phyloP scores from a whole-genome alignment of 1,140 invertebrate species.

The Drosophila ohnishii region DNA sequence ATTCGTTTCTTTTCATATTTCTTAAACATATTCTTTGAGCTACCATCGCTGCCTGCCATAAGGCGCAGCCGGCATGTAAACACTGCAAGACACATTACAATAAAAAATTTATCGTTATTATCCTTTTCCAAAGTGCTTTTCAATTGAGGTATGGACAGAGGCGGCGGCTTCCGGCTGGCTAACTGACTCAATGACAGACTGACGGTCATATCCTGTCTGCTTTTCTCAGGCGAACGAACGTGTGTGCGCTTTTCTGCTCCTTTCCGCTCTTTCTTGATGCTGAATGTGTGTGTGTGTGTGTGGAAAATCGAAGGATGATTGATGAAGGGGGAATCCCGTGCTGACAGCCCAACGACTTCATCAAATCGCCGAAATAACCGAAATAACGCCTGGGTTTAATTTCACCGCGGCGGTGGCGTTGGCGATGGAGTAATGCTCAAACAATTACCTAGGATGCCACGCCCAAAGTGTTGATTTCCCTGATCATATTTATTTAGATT shows the following conservation, averaged over 20 bases:
- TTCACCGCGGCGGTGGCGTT: constrained; percentile 10
- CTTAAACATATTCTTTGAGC: neutral
- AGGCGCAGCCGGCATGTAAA: constrained; percentile 70
- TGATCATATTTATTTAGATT: constrained; percentile 75
- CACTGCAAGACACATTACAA: constrained; percentile 78
- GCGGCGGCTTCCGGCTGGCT: constrained; percentile 32
- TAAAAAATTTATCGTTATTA: constrained; percentile 81
- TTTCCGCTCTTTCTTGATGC: constrained; percentile 18
- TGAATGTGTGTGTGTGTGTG: constrained; percentile 1
- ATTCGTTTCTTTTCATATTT: too few relatives aligned
- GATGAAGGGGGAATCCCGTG: constrained; percentile 52
- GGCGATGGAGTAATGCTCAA: constrained; percentile 28
- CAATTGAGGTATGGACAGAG: constrained; percentile 72
- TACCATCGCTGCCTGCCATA: constrained; percentile 40
- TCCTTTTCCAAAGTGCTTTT: constrained; percentile 75
- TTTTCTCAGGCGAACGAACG: neutral
- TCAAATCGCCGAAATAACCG: constrained; percentile 49
- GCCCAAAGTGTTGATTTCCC: constrained; percentile 68
- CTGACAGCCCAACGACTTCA: constrained; percentile 68
- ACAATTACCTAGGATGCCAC: constrained; percentile 44
- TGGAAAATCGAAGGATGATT: constrained; percentile 57
- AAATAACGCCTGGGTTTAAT: constrained; percentile 47
- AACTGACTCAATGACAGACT: constrained; percentile 44
- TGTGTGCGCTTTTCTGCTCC: constrained; percentile 8
- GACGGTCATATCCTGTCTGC: constrained; percentile 40